Evolutionary conservation across 1,140 invertebrate species (phyloP), one percentile per base, ranked within the genome.

Genomic region (Camponotus vicinus): DNA sequence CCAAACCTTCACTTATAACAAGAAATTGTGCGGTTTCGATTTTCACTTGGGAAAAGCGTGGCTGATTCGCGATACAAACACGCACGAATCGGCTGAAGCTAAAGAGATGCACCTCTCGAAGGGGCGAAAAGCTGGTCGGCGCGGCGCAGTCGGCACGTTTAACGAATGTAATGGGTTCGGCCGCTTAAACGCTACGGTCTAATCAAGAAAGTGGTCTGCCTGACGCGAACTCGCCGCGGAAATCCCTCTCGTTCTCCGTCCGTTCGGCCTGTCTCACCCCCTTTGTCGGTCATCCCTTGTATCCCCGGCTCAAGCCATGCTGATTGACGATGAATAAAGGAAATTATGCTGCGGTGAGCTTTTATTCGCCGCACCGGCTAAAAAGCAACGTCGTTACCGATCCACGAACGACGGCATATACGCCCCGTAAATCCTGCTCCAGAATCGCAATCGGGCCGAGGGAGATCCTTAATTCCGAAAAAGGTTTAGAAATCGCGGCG

Each of bases 171-270:
- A 91, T 86, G 75, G 86, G 57, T 61, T 88, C 70, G 42, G 21
- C 67, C 82, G 77, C 34, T 91, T 91, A 88, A 91, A 88, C 71
- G 52, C 70, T 70, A 57, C 86, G 78, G 84, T 91, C 89, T 91
- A 91, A 91, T 91, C 89, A 91, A 91, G 89, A 88, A 90, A 91
- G 89, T 90, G 89, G 89, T 91, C 87, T 86, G 40, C 18, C 82
- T 45, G 61, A 52, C 49, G 52, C 82, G 86, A 80, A 63, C 82
- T 71, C 80, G 42, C 27, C 73, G 61, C 59, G 84, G 66, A 89
- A 89, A 86, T 89, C 84, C 77, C 21, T 64, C 69, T 64, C 75
- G 42, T 27, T 64, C 37, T 75, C 57, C 27, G 27, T 78, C 64
- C 18, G 34, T 88, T n/a, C 40, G 21, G 13, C 32, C 45, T 1